A percentile compares a stretch with the other conserved stretches of the same genome.
These are phyloP conservation scores for Eupithecia centaureata DNA, from an alignment of 2,888 invertebrate species.

Conservation along the genomic window DNA sequence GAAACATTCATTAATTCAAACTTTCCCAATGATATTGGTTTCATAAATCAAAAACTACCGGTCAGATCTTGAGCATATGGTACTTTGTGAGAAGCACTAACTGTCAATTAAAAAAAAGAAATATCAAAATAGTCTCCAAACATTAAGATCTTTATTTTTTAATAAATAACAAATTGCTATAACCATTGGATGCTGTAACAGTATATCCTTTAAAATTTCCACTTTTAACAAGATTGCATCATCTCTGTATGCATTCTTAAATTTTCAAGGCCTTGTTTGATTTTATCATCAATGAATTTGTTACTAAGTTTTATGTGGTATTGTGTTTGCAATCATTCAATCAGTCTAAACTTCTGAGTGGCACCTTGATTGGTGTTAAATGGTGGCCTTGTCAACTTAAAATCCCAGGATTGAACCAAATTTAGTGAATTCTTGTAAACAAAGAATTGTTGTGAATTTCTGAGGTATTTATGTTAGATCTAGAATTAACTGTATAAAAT, in stretches of 20 bases:
- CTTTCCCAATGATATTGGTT: too few species aligned
- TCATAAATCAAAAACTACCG: too few species aligned
- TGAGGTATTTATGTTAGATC: background rate
- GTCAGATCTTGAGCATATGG: too few species aligned
- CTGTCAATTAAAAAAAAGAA: too few species aligned
- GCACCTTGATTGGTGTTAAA: background rate
- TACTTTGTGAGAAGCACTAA: too few species aligned
- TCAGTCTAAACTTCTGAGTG: background rate
- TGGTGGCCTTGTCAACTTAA: background rate
- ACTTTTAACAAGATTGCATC: conserved; percentile 21
- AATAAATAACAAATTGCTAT: too few species aligned
- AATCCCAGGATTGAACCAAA: background rate
- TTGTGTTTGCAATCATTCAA: conserved; percentile 8
- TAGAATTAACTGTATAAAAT: background rate
- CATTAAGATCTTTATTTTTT: too few species aligned
- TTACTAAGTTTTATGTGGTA: conserved; percentile 5
- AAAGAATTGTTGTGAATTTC: background rate
- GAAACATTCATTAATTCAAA: too few species aligned
- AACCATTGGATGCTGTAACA: background rate
- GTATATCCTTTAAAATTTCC: background rate
- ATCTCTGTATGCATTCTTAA: conserved; percentile 21
- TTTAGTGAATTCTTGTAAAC: background rate
- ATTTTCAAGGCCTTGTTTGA: conserved; percentile 30
- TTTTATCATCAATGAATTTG: conserved; percentile 22
- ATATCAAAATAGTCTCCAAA: too few species aligned